Percentiles rank a stretch among this genome's conserved stretches.
Conservation (phyloP, 2,888 invertebrate species). For the Xiphydria camelus region DNA sequence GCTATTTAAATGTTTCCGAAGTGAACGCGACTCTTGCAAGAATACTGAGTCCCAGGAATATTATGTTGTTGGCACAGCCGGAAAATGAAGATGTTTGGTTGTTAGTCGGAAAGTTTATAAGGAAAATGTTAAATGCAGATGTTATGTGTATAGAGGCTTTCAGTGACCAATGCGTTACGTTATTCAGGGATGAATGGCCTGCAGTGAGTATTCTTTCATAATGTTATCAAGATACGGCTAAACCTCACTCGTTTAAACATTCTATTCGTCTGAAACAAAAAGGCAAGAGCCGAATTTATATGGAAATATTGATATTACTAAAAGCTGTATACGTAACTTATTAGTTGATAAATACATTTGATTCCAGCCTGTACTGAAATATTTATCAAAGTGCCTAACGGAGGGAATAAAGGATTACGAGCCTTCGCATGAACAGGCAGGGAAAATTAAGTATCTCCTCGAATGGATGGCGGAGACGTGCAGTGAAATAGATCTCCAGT, state of each 20-base stretch:
- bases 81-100: constrained; percentile 36
- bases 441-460: constrained; percentile 43
- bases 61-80: constrained; percentile 40
- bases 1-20: constrained; percentile 27
- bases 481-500: constrained; percentile 42
- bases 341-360: no score
- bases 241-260: no score
- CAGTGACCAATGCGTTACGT: constrained; percentile 69
- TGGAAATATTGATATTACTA: no score
- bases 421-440: constrained; percentile 37
- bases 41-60: constrained; percentile 48
- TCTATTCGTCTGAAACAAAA: background rate
- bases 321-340: no score
- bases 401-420: constrained; percentile 41
- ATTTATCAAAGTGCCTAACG: constrained; percentile 45
- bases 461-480: constrained; percentile 49
- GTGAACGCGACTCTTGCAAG: constrained; percentile 37
- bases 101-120: constrained; percentile 41
- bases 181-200: constrained; percentile 71
- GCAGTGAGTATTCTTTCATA: constrained; percentile 54
- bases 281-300: no score
- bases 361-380: constrained; percentile 39
- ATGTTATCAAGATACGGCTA: no score
- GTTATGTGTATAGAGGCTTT: constrained; percentile 66
- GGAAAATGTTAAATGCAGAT: constrained; percentile 60